Base-by-base conservation (phyloP, 2,113 vertebrate species). In the Apteryx mantelli region DNA sequence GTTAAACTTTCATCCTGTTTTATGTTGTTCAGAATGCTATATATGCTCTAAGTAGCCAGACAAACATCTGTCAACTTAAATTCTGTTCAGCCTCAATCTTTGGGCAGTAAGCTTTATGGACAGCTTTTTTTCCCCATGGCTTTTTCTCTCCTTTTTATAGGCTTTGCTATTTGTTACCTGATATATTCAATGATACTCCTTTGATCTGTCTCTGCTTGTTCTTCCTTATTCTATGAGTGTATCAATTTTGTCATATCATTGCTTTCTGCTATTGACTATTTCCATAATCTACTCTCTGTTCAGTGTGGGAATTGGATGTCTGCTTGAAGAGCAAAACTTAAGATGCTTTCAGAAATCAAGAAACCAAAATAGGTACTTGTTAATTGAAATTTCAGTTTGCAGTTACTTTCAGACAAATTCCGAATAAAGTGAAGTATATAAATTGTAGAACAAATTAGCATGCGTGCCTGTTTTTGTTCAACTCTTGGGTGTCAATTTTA, bases 391-490 rank as follows among this genome's bases (percentile, higher is more conserved):
- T 85, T 65, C 38, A 34, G 21, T 82, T 74, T 89, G n/a, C 25
- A 80, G 7, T 65, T 85, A 90, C 36, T 88, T 91, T 58, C 18
- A 50, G 40, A 53, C 24, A 3, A 73, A 17, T 66, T 36, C 61
- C 69, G 38, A 56, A 18, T 70, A 34, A 65, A 79, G 52, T 18
- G 50, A 28, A 7, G 4, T 70, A 26, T 4, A 1, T 85, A 73
- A 88, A 65, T 69, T 9, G 1, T 19, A 53, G 63, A 34, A 17
- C 17, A 61, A 70, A 48, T 48, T 19, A 53, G 22, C 17, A 11
- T 56, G 32, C 8, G 6, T 0, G 0, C 22, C 34, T 46, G 18
- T 60, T 89, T 56, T 83, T 63, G 60, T 86, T 30, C 18, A 80
- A 2, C 13, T 19, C 34, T 26, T 1, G 0, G 38, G 9, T n/a